Percentiles rank a stretch among this genome's conserved stretches.
These are phyloP conservation scores for Paedocypris micromegethes DNA, from an alignment of 2,797 vertebrate genomes.

Conservation along the genomic window DNA sequence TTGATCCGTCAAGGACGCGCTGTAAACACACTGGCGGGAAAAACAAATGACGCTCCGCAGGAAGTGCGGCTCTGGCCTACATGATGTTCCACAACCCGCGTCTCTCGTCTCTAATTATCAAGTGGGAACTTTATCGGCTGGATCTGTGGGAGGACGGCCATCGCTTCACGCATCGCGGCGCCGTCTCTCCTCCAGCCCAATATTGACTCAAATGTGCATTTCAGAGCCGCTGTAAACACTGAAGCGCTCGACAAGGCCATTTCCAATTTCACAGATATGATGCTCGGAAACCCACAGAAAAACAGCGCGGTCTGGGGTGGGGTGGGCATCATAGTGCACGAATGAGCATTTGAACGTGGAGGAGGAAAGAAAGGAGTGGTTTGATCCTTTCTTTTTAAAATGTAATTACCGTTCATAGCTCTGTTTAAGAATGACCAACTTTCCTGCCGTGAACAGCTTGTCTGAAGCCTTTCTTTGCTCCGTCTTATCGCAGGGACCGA, in stretches of 20 bases:
- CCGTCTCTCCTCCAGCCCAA: constrained; percentile 57
- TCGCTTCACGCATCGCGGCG: constrained; percentile 66
- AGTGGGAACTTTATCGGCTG: constrained; percentile 65
- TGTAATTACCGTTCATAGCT: constrained; percentile 42
- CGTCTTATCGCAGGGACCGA: no score
- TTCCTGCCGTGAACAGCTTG: constrained; percentile 53
- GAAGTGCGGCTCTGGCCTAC: constrained; percentile 50
- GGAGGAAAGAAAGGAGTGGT: constrained; percentile 18
- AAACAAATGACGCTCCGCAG: constrained; percentile 38
- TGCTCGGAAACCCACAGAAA: constrained; percentile 56
- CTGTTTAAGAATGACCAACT: constrained; percentile 45
- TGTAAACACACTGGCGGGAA: constrained; percentile 4
- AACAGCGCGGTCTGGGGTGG: constrained; percentile 43
- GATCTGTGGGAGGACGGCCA: constrained; percentile 55
- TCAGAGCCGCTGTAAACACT: constrained; percentile 65
- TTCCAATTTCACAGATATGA: constrained; percentile 65
- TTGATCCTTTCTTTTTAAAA: constrained; percentile 31
- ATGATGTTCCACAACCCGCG: constrained; percentile 55
- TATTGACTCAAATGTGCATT: constrained; percentile 68
- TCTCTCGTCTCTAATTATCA: constrained; percentile 68
- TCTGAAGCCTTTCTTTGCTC: constrained; percentile 39
- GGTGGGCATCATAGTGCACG: neutral
- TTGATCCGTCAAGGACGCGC: neutral
- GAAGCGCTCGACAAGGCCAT: constrained; percentile 62
- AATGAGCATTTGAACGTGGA: constrained; percentile 28